Evolutionary conservation across 1,140 invertebrate genomes (phyloP).

Genomic region (Tetramorium simillimum): DNA sequence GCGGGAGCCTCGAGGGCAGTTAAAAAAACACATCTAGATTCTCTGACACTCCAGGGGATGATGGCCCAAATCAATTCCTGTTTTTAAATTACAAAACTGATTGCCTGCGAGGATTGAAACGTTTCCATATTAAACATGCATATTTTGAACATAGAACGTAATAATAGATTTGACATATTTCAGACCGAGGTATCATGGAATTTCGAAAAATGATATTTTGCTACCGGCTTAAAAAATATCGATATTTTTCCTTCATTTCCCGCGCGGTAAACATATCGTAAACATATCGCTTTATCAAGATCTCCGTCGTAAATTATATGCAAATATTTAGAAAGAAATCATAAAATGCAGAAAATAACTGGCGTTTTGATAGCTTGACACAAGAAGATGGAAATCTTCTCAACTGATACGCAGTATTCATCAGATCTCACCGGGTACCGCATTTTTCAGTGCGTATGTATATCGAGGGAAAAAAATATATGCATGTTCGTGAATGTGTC

Average conservation of each 20-base stretch:
- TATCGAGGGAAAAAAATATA: conserved; percentile 41
- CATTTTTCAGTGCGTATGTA: background rate
- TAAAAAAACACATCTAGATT: conserved; percentile 44
- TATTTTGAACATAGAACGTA: background rate
- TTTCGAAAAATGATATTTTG: background rate
- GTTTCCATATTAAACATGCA: background rate
- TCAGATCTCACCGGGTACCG: background rate
- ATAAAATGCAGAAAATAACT: background rate
- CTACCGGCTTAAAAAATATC: background rate
- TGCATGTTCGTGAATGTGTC: background rate
- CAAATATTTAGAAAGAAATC: conserved; percentile 10
- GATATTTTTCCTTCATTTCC: background rate
- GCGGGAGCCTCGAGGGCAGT: conserved; percentile 31
- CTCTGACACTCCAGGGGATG: conserved; percentile 35
- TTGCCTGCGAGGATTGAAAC: conserved; percentile 38
- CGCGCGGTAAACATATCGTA: background rate
- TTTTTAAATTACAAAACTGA: conserved; percentile 57
- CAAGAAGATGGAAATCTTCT: conserved; percentile 3
- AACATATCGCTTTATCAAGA: background rate
- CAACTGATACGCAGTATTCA: background rate
- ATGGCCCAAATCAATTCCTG: conserved; percentile 47
- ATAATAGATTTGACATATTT: conserved; percentile 21
- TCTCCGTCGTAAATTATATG: background rate
- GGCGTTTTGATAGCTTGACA: background rate
- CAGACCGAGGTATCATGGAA: background rate